These are phyloP conservation scores for Xerus inauris DNA, from an alignment of 2,113 vertebrate genomes.

Conservation along the genomic window DNA sequence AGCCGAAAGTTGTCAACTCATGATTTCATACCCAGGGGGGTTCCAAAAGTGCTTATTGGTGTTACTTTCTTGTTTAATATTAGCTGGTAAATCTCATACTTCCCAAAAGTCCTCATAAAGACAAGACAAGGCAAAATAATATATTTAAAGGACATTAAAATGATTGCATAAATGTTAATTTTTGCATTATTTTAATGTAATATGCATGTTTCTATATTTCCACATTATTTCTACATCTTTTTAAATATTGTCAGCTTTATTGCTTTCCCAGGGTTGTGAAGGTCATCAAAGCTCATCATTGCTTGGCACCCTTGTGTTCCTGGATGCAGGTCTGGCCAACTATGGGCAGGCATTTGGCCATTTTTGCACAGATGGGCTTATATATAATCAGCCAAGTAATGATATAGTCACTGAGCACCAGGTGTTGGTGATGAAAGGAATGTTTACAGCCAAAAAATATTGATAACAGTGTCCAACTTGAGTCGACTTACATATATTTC, in stretches of 20 bases:
- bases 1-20: background rate
- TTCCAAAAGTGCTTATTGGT: background rate
- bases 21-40: background rate
- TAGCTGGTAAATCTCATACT: background rate
- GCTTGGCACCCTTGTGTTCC: background rate
- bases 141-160: background rate
- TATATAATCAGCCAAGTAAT: conserved; percentile 23
- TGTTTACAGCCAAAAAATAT: background rate
- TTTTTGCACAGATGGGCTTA: conserved; percentile 56
- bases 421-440: conserved; percentile 8
- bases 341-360: background rate
- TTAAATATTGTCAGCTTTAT: background rate
- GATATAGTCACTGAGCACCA: conserved; percentile 13
- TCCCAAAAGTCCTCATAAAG: background rate
- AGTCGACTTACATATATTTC: background rate
- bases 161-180: background rate
- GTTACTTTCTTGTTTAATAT: background rate
- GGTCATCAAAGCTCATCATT: background rate
- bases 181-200: background rate
- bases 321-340: background rate
- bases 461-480: background rate
- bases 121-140: background rate
- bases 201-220: background rate
- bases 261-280: background rate
- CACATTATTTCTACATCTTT: background rate